Evolutionary conservation across 2,113 vertebrate species (phyloP).

Genomic region (Poeciliopsis occidentalis): DNA sequence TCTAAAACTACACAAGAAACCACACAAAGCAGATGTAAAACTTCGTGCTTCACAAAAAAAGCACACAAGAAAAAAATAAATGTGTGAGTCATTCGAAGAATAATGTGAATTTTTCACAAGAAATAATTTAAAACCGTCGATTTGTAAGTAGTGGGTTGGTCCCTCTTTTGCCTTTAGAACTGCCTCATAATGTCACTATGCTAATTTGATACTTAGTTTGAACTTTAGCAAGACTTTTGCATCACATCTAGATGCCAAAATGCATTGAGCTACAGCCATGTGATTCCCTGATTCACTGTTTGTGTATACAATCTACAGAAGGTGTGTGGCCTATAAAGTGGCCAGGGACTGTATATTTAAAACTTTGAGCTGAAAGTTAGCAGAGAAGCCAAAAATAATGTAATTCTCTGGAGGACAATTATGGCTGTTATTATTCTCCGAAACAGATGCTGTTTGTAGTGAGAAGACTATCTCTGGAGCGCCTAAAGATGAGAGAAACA

Average conservation of each 20-base stretch:
- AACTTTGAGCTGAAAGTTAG: constrained; percentile 30
- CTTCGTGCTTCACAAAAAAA: constrained; percentile 23
- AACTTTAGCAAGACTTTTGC: no score
- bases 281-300: no score
- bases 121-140: neutral
- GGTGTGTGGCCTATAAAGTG: no score
- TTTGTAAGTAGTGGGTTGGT: no score
- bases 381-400: constrained; percentile 1
- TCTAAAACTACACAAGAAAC: constrained; percentile 39
- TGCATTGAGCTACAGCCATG: no score
- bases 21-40: constrained; percentile 40
- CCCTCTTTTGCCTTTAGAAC: no score
- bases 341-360: constrained; percentile 9
- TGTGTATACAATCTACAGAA: no score
- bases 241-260: no score
- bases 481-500: constrained; percentile 38
- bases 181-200: no score
- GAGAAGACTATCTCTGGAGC: constrained; percentile 29
- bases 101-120: constrained; percentile 7
- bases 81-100: neutral
- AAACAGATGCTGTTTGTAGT: constrained; percentile 71
- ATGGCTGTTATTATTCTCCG: constrained; percentile 54
- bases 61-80: neutral
- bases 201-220: no score
- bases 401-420: constrained; percentile 50